Base-by-base conservation (phyloP, 1,140 invertebrate species). In the Archegozetes longisetosus region DNA sequence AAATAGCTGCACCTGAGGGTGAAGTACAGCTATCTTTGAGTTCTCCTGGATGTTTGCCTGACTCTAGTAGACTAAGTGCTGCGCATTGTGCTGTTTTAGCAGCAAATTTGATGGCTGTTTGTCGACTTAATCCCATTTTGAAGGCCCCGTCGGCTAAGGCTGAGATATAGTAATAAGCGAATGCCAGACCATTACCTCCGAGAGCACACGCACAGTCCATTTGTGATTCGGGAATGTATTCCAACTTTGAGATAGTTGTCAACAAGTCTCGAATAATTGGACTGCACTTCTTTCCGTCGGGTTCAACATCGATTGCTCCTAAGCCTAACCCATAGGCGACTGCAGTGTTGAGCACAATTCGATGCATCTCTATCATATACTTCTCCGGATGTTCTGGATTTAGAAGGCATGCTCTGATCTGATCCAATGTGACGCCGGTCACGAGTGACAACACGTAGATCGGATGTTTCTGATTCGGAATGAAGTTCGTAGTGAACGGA, bases 1-100 rank as follows among this genome's bases (percentile, higher is more conserved):
- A 79, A 27, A 93, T 90, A 0, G 92, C 93, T 2, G 85, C 76
- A 55, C 80, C 80, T 13, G 71, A 77, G 55, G 77, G 77, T 53
- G 77, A 78, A 62, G 76, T 77, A 4, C 81, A 78, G 29, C 69
- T 70, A 55, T 77, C 77, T 64, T 75, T 75, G 22, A 76, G 63
- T 47, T 70, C 66, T 2, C 71, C 74, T 6, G 76, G 75, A 66
- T 77, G 76, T 64, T 75, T 73, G 0, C 74, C 77, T n/a, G 77
- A 76, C 61, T 78, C 73, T 14, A 79, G 63, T n/a, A 79, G 75
- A 77, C 79, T 79, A 66, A 78, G 77, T 17, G 77, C 77, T 22
- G 78, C 77, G 49, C 79, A 79, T 72, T 75, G 62, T 1, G 79
- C 65, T 27, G 78, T 79, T 63, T 78, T 73, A 6, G 77, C 77